phyloP scores from a whole-genome alignment of 2,888 invertebrate genomes.

The Ectropis crepuscularia region DNA sequence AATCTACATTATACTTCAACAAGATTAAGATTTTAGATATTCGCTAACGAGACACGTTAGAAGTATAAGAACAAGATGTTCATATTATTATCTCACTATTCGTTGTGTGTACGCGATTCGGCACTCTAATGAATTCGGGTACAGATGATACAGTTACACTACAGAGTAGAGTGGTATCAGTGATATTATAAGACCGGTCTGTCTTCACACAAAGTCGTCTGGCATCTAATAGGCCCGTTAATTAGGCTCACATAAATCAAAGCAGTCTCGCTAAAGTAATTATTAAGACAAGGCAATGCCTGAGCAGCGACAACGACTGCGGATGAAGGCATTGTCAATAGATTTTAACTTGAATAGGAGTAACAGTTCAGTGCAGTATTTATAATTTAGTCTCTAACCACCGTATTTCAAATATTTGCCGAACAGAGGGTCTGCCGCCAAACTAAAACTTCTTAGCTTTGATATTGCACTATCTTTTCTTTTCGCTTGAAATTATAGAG shows the following conservation, averaged over 20 bases:
- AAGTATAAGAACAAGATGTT: neutral
- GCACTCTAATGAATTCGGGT: neutral
- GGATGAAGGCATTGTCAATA: neutral
- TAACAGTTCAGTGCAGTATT: too few species aligned
- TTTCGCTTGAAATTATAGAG: too few species aligned
- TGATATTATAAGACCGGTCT: constrained; percentile 22
- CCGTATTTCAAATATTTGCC: too few species aligned
- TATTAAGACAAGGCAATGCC: neutral
- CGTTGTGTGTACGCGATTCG: neutral
- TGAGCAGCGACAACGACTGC: neutral
- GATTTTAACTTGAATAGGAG: too few species aligned
- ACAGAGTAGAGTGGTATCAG: neutral
- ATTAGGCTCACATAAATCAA: constrained; percentile 27
- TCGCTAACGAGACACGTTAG: constrained; percentile 5
- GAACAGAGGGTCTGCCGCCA: too few species aligned
- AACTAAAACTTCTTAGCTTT: too few species aligned
- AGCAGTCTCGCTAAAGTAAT: constrained; percentile 20
- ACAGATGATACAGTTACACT: constrained; percentile 3
- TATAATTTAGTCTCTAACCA: too few species aligned
- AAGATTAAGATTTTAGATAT: constrained; percentile 9
- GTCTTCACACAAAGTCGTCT: constrained; percentile 18
- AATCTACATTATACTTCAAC: neutral
- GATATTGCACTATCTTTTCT: too few species aligned
- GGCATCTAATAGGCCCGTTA: constrained; percentile 26
- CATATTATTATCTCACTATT: neutral